A percentile compares a stretch with the other conserved stretches of the same genome.
Conservation (phyloP, 1,140 invertebrate genomes). For the Ips typographus region DNA sequence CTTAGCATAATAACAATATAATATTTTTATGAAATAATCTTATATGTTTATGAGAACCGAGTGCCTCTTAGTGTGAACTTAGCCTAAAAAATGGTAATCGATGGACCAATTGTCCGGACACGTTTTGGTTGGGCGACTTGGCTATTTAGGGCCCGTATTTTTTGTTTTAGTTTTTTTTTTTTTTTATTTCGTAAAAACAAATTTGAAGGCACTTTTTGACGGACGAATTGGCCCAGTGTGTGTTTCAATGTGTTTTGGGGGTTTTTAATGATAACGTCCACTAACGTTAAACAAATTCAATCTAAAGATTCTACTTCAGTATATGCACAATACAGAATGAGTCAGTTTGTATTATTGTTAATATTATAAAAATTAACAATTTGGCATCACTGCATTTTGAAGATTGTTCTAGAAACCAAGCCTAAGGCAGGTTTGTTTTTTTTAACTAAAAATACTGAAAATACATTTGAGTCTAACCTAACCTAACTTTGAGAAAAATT, state of each 20-base stretch:
- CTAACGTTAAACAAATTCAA: neutral
- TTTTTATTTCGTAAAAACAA: conserved; percentile 79
- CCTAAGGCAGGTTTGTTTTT: too few relatives aligned
- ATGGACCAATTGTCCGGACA: conserved; percentile 57
- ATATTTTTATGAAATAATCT: conserved; percentile 56
- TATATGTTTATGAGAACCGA: conserved; percentile 49
- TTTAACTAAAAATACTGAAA: too few relatives aligned
- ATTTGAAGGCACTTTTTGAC: conserved; percentile 84
- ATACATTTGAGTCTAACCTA: too few relatives aligned
- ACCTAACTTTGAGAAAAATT: too few relatives aligned
- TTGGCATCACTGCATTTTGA: too few relatives aligned
- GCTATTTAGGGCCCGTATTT: conserved; percentile 83
- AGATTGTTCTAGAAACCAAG: too few relatives aligned
- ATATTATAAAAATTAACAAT: too few relatives aligned
- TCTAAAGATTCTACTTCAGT: too few relatives aligned
- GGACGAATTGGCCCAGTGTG: conserved; percentile 82
- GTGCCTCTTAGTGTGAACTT: conserved; percentile 47
- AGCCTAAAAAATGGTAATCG: conserved; percentile 49
- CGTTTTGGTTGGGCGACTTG: conserved; percentile 66
- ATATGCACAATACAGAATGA: too few relatives aligned
- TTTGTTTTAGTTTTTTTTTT: conserved; percentile 54
- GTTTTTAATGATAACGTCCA: conserved; percentile 41
- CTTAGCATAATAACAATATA: conserved; percentile 55
- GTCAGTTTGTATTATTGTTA: too few relatives aligned
- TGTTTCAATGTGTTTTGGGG: conserved; percentile 55